Evolutionary conservation across 2,888 invertebrate species (phyloP).

Genomic region (Ferrisia virgata): DNA sequence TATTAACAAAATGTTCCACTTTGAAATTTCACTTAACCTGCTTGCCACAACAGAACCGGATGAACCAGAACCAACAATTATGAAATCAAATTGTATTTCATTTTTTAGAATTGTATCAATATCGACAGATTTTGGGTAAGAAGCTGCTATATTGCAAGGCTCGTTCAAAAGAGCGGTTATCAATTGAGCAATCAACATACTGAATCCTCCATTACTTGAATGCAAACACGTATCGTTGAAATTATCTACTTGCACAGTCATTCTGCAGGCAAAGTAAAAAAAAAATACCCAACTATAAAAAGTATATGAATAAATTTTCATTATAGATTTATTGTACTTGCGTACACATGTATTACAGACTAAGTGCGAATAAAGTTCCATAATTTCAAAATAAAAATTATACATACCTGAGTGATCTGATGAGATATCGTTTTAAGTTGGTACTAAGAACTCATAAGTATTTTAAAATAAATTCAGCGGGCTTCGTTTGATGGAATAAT

Average conservation of each 20-base stretch:
- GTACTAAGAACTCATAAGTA: too few species aligned
- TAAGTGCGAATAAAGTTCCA: too few species aligned
- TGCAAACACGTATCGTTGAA: not conserved
- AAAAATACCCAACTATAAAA: too few species aligned
- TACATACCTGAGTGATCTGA: too few species aligned
- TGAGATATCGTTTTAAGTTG: too few species aligned
- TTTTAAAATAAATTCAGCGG: too few species aligned
- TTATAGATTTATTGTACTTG: too few species aligned
- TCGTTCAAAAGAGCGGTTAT: not conserved
- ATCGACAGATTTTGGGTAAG: not conserved
- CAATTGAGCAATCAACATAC: not conserved
- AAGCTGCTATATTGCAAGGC: not conserved
- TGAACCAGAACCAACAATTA: constrained; percentile 54
- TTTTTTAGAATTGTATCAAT: not conserved
- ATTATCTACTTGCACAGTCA: not conserved
- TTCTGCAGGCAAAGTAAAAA: too few species aligned
- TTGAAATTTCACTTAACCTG: constrained; percentile 55
- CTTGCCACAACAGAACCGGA: constrained; percentile 59
- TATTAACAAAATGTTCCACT: constrained; percentile 57
- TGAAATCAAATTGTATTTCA: constrained; percentile 49
- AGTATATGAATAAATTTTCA: too few species aligned
- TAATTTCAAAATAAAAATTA: too few species aligned
- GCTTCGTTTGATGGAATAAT: too few species aligned
- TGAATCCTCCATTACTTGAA: not conserved
- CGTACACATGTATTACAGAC: too few species aligned